These are phyloP conservation scores for Rhabdomys dilectus DNA, from an alignment of 2,113 vertebrate genomes.

Conservation along the genomic window DNA sequence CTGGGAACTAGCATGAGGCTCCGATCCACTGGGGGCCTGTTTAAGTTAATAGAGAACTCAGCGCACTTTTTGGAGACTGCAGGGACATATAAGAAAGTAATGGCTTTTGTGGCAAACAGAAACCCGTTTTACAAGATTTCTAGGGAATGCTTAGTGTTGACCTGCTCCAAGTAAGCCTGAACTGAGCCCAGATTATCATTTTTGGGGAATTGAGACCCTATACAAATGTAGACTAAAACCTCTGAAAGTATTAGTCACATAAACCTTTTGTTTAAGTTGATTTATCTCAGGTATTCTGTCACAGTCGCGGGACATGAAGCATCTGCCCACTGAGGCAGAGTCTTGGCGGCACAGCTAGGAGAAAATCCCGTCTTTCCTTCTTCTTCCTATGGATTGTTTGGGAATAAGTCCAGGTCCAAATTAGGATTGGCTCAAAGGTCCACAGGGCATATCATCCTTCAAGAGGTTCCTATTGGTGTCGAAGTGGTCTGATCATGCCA, in stretches of 20 bases:
- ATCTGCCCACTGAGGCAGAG: background rate
- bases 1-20: background rate
- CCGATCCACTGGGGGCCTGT: background rate
- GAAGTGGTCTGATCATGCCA: background rate
- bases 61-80: too few relatives aligned
- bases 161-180: background rate
- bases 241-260: background rate
- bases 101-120: background rate
- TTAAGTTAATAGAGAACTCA: background rate
- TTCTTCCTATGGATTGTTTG: background rate
- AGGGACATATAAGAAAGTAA: background rate
- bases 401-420: background rate
- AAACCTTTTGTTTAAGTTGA: background rate
- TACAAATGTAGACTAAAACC: background rate
- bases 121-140: background rate
- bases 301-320: background rate
- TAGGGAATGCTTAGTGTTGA: background rate
- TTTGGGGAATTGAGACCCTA: background rate
- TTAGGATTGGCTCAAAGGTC: background rate
- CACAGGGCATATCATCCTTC: background rate
- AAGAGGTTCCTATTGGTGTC: rapidly evolving
- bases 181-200: background rate
- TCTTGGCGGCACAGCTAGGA: rapidly evolving
- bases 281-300: background rate
- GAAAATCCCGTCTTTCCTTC: background rate